A percentile compares a stretch with the other conserved stretches of the same genome.
Evolutionary conservation across 2,113 vertebrate species (phyloP).

Genomic region (Engystomops pustulosus): DNA sequence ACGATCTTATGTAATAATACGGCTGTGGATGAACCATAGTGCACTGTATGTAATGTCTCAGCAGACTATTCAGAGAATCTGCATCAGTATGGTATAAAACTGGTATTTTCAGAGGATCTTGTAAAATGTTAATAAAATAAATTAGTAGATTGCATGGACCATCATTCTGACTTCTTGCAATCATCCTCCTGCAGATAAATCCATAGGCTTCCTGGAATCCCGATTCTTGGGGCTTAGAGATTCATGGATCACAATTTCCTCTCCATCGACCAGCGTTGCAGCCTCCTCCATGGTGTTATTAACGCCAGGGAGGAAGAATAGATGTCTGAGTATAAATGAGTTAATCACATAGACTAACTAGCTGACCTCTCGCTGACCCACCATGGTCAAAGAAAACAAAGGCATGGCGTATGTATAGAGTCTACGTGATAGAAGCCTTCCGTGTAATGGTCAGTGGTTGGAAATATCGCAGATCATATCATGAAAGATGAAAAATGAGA

Average conservation of each 20-base stretch:
- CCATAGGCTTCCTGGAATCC: neutral
- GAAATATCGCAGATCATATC: neutral
- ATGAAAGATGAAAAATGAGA: neutral
- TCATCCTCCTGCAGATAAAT: slow-evolving; percentile 20
- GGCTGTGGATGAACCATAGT: too few species aligned
- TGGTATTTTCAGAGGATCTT: neutral
- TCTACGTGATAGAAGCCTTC: neutral
- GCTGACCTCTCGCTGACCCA: slow-evolving; percentile 43
- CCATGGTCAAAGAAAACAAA: slow-evolving; percentile 17
- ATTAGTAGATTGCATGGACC: neutral
- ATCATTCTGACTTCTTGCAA: neutral
- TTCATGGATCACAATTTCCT: slow-evolving; percentile 27
- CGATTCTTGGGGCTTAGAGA: slow-evolving; percentile 6
- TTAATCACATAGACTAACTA: slow-evolving; percentile 40
- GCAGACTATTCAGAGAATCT: too few species aligned
- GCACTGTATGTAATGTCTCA: too few species aligned
- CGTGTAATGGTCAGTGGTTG: neutral
- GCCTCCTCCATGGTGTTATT: slow-evolving; percentile 12
- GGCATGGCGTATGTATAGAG: neutral
- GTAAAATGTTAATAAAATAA: neutral
- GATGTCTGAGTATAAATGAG: slow-evolving; percentile 28
- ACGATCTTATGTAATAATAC: too few species aligned
- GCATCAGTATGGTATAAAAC: neutral
- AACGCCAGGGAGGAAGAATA: slow-evolving; percentile 32
- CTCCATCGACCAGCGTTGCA: slow-evolving; percentile 16